Evolutionary conservation across 2,797 vertebrate genomes (phyloP).

Genomic region (Parauchenoglanis punctatus): DNA sequence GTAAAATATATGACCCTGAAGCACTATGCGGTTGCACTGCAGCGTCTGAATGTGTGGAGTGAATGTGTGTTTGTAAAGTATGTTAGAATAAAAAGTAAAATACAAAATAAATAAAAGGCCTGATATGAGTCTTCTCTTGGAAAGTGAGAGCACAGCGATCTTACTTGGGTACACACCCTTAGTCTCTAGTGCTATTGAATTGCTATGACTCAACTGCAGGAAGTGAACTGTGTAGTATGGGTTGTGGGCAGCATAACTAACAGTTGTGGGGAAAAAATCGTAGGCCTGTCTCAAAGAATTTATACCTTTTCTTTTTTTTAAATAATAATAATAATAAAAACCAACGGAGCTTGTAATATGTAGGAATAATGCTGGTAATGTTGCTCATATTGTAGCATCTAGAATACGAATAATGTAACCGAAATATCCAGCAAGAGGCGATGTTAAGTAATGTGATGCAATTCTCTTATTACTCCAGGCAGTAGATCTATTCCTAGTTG

Average conservation of each 20-base stretch:
- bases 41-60: constrained; percentile 14
- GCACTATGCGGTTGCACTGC: constrained; percentile 11
- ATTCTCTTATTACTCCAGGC: too few relatives aligned
- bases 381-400: neutral
- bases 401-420: neutral
- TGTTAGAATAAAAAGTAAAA: constrained; percentile 40
- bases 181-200: neutral
- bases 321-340: neutral
- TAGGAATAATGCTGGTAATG: neutral
- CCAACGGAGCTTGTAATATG: neutral
- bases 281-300: neutral
- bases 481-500: neutral
- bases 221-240: neutral
- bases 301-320: neutral
- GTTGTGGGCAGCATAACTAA: neutral
- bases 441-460: neutral
- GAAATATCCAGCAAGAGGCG: neutral
- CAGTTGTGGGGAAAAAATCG: neutral
- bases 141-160: neutral
- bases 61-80: constrained; percentile 37
- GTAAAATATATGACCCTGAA: constrained; percentile 15
- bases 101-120: neutral
- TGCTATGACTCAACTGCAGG: neutral
- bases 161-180: neutral
- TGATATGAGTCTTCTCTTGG: neutral